Conservation (phyloP, 2,797 vertebrate species). For the Todus mexicanus region DNA sequence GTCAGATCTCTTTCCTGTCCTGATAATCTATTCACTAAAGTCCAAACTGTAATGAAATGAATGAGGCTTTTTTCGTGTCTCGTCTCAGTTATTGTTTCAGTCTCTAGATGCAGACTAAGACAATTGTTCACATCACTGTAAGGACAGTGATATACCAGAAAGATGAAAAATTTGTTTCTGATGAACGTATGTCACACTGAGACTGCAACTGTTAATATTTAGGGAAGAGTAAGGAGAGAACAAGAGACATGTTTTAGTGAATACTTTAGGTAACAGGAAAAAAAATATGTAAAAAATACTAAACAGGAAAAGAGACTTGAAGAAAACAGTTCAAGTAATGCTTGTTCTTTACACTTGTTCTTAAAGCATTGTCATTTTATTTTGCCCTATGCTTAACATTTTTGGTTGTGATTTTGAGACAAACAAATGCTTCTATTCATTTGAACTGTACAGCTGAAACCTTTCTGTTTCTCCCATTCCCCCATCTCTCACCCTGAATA, state of each 20-base stretch:
- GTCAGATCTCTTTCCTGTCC: not conserved
- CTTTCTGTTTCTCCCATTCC: not conserved
- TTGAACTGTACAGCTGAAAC: not conserved
- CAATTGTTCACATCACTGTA: not conserved
- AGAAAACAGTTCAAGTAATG: not conserved
- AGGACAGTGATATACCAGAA: not conserved
- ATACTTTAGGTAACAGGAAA: not conserved
- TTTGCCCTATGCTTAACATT: not conserved
- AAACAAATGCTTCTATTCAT: not conserved
- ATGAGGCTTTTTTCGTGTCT: not conserved
- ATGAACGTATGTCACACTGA: not conserved
- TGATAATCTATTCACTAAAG: not conserved
- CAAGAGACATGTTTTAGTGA: not conserved
- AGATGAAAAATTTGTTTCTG: not conserved
- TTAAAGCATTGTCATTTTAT: not conserved
- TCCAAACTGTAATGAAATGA: not conserved
- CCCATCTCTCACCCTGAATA: not conserved
- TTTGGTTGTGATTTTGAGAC: not conserved
- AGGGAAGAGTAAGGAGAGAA: not conserved
- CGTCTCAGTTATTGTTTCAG: not conserved
- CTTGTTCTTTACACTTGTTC: not conserved
- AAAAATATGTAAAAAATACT: not conserved
- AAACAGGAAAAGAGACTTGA: not conserved
- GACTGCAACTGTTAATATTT: not conserved
- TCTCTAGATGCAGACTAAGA: not conserved